Base-by-base conservation (phyloP, 2,797 vertebrate genomes). In the Steatocranus sp. region DNA sequence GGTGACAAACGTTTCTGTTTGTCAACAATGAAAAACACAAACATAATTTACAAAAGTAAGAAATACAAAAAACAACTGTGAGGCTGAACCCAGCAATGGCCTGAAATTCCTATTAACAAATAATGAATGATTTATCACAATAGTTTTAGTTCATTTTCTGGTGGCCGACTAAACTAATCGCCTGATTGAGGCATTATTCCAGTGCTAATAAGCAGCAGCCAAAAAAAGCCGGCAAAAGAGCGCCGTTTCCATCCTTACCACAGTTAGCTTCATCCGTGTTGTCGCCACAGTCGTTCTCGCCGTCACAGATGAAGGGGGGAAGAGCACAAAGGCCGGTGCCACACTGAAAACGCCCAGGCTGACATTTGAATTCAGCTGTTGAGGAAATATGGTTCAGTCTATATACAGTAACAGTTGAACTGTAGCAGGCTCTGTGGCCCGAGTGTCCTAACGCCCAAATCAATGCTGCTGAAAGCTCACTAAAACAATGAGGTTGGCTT, bases 251-350 rank as follows among this genome's bases (percentile, higher is more conserved):
- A n/a, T 76, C 89, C 97, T 91, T 93, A 99, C 98, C 98, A 78
- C 98, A 99, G 95, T 99, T 99, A 34, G 98, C 96, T 87, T 99
- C 98, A 78, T 99, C 98, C 1, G 98, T 99, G 90, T 99, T 99
- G 94, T 99, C 98, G 9, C 98, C 98, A 86, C 98, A 99, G 80
- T 99, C 98, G 4, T 99, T 99, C 87, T 99, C 98, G 88, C 98
- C 98, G 82, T 99, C 98, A 83, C 98, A 99, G 94, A 99, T 98
- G 91, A 99, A 99, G 9, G 98, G 98, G 20, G 98, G 98, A 17
- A 99, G 97, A 36, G 98, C 98, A 87, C 98, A 99, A 68, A 99
- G 98, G 53, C 98, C 98, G 8, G 98, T 99, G 81, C 98, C 98
- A 58, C 98, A 99, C 92, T 99, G 98, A 91, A 99, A 99, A 75